These are phyloP conservation scores for Lordiphosa andalusiaca DNA, from an alignment of 2,888 invertebrate genomes.

Conservation along the genomic window DNA sequence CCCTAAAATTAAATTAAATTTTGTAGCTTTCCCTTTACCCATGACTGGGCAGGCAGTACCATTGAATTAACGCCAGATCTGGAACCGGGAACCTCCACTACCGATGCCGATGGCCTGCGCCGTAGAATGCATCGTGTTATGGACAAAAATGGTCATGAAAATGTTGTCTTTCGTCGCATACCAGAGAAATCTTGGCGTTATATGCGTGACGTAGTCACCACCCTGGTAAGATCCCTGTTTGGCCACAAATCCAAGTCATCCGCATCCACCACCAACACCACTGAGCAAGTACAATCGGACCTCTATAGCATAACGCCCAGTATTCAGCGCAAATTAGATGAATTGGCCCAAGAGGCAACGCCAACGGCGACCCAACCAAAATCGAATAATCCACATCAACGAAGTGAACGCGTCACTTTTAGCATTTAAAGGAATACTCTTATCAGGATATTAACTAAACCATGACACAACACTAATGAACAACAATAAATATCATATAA, in stretches of 20 bases:
- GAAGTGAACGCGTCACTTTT: constrained; percentile 40
- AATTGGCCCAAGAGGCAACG: constrained; percentile 58
- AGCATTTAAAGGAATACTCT: constrained; percentile 28
- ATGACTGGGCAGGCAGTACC: constrained; percentile 78
- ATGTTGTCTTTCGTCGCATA: constrained; percentile 75
- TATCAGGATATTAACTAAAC: background rate
- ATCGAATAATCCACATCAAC: constrained; percentile 12
- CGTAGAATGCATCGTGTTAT: constrained; percentile 74
- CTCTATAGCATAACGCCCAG: constrained; percentile 70
- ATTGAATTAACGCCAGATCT: constrained; percentile 71
- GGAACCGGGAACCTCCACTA: constrained; percentile 12
- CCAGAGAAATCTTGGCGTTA: constrained; percentile 87
- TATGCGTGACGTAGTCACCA: constrained; percentile 91
- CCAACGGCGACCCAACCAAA: constrained; percentile 2
- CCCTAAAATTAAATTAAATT: background rate
- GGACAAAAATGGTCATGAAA: constrained; percentile 78
- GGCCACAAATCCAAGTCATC: constrained; percentile 38
- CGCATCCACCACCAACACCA: constrained; percentile 10
- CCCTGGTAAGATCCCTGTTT: constrained; percentile 86
- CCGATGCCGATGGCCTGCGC: constrained; percentile 42
- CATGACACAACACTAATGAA: constrained; percentile 6
- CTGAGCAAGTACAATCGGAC: constrained; percentile 39
- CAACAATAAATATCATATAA: constrained; percentile 30
- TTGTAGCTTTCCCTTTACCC: constrained; percentile 59
- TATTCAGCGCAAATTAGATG: constrained; percentile 63